Evolutionary conservation across 1,140 invertebrate species (phyloP), one percentile per base, ranked within the genome.

Genomic region (Drosophila pseudoananassae): DNA sequence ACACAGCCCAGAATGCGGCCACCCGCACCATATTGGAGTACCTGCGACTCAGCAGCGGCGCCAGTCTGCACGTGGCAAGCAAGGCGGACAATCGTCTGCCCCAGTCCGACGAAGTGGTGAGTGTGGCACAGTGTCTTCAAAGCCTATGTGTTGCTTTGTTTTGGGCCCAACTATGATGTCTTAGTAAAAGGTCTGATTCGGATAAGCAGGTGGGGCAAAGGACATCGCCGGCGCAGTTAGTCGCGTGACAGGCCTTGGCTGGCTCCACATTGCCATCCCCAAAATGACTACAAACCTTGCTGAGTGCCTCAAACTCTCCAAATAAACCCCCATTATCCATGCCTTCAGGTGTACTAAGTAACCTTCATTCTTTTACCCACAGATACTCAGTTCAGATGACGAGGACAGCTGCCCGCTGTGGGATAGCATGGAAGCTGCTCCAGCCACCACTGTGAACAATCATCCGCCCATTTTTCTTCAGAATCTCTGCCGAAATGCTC

Each of bases 121-220:
- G 78, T 20, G 20, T 3, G 20, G 20, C 3, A 20, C 20, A 20
- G 20, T 3, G 20, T 20, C 20, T 3, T 20, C 3, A 3, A 2
- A 20, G 20, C 20, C 20, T 20, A 20, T 20, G 20, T 20, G 20
- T 20, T 20, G 20, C 27, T 15, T 12, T 23, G 5, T 25, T 4
- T 25, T 12, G 23, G 17, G 33, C 29, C 7, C 36, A 36, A 77
- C 54, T 7, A 80, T 90, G 87, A 90, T 90, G 87, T 80, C 14
- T 78, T 47, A 80, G 87, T 90, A 90, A 90, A 90, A 90, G 87
- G 87, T 90, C 79, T 90, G 87, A 90, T 90, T 74, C 53, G 71
- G 61, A 68, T 17, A 4, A 17, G 54, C 38, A 23, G 8, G 1
- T 14, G 27, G 36, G 25, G 53, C 65, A 49, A 14, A 46, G 51